These are phyloP conservation scores for Rhea americana DNA, from an alignment of 2,113 vertebrate species.

Conservation along the genomic window DNA sequence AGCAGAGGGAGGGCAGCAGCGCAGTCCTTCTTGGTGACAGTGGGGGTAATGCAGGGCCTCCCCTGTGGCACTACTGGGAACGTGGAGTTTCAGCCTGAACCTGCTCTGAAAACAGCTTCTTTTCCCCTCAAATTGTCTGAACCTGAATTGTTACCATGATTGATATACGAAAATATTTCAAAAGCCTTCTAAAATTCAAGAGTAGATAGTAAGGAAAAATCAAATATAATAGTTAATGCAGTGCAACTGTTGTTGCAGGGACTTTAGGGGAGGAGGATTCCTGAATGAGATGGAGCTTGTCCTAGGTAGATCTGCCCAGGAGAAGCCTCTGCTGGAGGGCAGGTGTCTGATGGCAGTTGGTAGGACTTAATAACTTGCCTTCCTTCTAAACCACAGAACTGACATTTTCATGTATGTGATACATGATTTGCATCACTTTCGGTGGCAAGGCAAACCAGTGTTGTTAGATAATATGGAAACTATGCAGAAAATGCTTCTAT, in stretches of 20 bases:
- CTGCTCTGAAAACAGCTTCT: neutral
- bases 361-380: neutral
- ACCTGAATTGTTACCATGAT: rapidly evolving
- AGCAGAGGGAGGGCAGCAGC: neutral
- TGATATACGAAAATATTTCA: neutral
- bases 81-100: neutral
- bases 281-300: neutral
- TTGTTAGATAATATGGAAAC: neutral
- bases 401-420: neutral
- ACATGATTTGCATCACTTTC: neutral
- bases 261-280: neutral
- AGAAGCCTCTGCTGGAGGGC: neutral
- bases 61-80: neutral
- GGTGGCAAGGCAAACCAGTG: neutral
- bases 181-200: neutral
- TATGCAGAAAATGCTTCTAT: neutral
- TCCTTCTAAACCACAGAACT: neutral
- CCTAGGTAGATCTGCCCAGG: neutral
- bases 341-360: neutral
- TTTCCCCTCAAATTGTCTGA: neutral
- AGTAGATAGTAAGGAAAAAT: neutral
- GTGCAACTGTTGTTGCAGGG: neutral
- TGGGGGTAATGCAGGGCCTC: rapidly evolving
- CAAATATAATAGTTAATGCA: rapidly evolving
- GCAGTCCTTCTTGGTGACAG: rapidly evolving